These are phyloP conservation scores for Prunella himalayana DNA, from an alignment of 2,113 vertebrate genomes.

Conservation along the genomic window DNA sequence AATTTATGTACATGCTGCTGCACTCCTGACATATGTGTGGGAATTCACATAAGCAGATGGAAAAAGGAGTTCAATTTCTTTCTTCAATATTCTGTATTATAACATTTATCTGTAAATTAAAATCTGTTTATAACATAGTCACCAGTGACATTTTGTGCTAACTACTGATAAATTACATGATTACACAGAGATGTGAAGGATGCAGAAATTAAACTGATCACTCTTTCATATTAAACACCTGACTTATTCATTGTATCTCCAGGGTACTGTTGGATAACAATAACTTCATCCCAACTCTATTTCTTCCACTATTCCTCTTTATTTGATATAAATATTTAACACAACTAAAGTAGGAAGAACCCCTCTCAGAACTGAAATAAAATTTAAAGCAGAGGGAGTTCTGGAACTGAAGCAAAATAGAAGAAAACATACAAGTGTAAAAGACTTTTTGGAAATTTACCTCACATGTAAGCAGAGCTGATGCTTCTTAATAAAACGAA, in stretches of 20 bases:
- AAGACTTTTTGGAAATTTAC: neutral
- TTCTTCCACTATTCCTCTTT: neutral
- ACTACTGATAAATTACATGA: neutral
- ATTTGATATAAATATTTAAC: conserved; percentile 1
- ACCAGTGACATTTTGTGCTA: neutral
- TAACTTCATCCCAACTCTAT: neutral
- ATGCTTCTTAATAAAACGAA: neutral
- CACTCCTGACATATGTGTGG: neutral
- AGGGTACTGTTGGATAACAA: neutral
- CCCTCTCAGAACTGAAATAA: neutral
- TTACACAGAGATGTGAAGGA: neutral
- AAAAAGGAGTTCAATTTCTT: neutral
- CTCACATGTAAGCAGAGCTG: neutral
- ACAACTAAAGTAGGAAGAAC: neutral
- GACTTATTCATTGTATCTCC: neutral
- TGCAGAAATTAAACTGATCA: neutral
- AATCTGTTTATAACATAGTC: neutral
- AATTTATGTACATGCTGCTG: neutral
- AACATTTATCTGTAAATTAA: neutral
- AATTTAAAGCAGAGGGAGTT: neutral
- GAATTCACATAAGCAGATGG: neutral
- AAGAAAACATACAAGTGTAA: neutral
- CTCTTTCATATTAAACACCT: neutral
- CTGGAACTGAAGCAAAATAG: neutral
- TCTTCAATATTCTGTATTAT: neutral